Percentiles rank a stretch among this genome's conserved stretches.
Evolutionary conservation across 2,888 invertebrate genomes (phyloP).

Genomic region (Noctua janthina): DNA sequence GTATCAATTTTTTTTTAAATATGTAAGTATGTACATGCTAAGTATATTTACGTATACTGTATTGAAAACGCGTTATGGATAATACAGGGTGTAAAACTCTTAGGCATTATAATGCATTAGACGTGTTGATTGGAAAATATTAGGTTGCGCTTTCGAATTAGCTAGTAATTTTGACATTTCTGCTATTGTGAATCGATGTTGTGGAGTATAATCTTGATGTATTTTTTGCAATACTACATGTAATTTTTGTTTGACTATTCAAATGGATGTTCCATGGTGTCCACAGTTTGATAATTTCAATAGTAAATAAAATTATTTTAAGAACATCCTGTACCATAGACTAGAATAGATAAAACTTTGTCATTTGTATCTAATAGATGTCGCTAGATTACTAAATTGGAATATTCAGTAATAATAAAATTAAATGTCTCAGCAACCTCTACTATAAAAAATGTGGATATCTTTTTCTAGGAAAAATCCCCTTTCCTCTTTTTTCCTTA

Average conservation of each 20-base stretch:
- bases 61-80: slow-evolving; percentile 85
- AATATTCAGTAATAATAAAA: slow-evolving; percentile 25
- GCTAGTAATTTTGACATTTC: slow-evolving; percentile 68
- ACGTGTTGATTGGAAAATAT: slow-evolving; percentile 62
- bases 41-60: slow-evolving; percentile 73
- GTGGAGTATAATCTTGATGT: slow-evolving; percentile 55
- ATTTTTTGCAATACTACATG: slow-evolving; percentile 16
- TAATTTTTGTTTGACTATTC: slow-evolving; percentile 7
- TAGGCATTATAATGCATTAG: slow-evolving; percentile 84
- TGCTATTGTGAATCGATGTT: slow-evolving; percentile 73
- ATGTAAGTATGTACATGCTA: slow-evolving; percentile 63
- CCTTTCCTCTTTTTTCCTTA: slow-evolving; percentile 14
- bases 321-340: slow-evolving; percentile 35
- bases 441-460: slow-evolving; percentile 10
- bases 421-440: slow-evolving; percentile 1
- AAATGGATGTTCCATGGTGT: slow-evolving; percentile 46
- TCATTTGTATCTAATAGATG: slow-evolving; percentile 49
- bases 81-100: slow-evolving; percentile 87
- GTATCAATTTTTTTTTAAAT: slow-evolving; percentile 28
- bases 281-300: slow-evolving; percentile 28
- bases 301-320: slow-evolving; percentile 16
- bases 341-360: slow-evolving; percentile 33
- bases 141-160: slow-evolving; percentile 71
- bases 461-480: slow-evolving; percentile 3
- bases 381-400: slow-evolving; percentile 50